phyloP scores from a whole-genome alignment of 2,113 vertebrate genomes.

The Alces alces region DNA sequence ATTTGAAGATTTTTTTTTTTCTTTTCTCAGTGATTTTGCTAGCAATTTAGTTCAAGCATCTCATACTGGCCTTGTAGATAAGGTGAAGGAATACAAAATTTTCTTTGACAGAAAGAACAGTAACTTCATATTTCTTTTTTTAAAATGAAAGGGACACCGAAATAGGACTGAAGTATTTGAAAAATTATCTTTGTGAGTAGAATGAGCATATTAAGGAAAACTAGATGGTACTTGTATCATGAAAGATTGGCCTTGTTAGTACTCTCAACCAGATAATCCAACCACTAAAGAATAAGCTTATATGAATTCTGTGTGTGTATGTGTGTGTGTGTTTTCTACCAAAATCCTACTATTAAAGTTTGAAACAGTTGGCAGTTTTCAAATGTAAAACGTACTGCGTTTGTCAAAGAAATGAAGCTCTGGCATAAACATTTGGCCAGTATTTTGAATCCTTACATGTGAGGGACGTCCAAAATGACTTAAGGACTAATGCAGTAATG shows the following conservation, averaged over 20 bases:
- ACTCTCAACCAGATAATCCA: background rate
- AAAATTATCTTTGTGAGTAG: background rate
- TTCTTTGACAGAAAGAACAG: background rate
- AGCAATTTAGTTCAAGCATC: background rate
- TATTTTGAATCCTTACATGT: background rate
- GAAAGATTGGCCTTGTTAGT: background rate
- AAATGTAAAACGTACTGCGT: background rate
- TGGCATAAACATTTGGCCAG: background rate
- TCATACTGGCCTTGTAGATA: background rate
- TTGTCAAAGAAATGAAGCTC: background rate
- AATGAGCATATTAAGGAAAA: background rate
- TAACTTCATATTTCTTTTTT: background rate
- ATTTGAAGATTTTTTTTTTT: slow-evolving; percentile 9
- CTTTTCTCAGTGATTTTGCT: background rate
- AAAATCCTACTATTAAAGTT: background rate
- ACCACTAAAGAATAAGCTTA: background rate
- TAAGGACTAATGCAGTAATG: background rate
- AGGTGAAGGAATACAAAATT: background rate
- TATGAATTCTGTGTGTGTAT: background rate
- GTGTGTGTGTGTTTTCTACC: background rate
- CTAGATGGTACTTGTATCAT: background rate
- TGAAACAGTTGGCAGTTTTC: background rate
- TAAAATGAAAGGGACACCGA: background rate
- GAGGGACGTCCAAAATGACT: background rate
- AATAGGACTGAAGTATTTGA: background rate